phyloP scores from a whole-genome alignment of 2,888 invertebrate genomes.

The Anaspis maculata region DNA sequence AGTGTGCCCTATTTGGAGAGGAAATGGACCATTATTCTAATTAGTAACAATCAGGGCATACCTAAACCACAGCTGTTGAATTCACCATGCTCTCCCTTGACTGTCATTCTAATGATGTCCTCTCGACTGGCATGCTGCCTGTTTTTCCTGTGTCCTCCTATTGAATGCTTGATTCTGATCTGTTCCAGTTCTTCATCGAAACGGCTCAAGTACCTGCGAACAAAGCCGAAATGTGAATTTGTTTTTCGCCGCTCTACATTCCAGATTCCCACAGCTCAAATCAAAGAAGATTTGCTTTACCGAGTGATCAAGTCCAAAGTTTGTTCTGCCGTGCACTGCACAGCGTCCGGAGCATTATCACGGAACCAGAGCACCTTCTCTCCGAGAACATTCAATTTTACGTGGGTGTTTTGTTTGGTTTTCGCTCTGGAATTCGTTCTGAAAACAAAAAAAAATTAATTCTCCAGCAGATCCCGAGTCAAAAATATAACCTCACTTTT shows the following conservation, averaged over 20 bases:
- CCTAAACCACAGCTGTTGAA: constrained; percentile 66
- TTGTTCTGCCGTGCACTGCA: constrained; percentile 52
- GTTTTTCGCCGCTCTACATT: no score
- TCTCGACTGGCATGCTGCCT: constrained; percentile 74
- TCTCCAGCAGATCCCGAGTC: no score
- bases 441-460: constrained; percentile 19
- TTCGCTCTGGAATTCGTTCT: constrained; percentile 51
- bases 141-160: constrained; percentile 65
- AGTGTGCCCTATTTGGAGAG: no score
- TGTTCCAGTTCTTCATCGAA: constrained; percentile 32
- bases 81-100: constrained; percentile 65
- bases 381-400: constrained; percentile 64
- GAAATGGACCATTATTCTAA: no score
- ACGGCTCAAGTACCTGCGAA: constrained; percentile 24
- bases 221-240: no score
- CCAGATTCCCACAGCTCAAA: no score
- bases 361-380: constrained; percentile 77
- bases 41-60: no score
- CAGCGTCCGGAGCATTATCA: constrained; percentile 50
- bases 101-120: constrained; percentile 68
- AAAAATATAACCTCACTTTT: constrained; percentile 44
- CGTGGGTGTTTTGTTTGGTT: constrained; percentile 54
- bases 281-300: constrained; percentile 36
- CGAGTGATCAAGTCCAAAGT: constrained; percentile 50
- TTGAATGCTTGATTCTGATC: constrained; percentile 64